Evolutionary conservation across 2,888 invertebrate genomes (phyloP).

Genomic region (Thymelicus acteon): DNA sequence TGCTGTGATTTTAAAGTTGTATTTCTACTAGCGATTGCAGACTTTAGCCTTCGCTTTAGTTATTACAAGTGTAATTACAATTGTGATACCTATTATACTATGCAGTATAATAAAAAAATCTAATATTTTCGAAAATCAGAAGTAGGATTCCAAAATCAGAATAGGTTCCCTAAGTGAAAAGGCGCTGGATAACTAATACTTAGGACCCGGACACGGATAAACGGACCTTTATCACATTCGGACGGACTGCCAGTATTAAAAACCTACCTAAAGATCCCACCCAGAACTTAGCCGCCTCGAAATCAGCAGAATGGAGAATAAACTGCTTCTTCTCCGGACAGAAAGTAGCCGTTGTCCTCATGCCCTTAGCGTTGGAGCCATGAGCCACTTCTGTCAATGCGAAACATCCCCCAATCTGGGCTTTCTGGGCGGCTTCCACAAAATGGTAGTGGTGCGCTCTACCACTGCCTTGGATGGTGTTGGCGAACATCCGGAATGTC

Average conservation of each 20-base stretch:
- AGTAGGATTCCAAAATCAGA: no score
- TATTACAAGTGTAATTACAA: no score
- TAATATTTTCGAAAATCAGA: no score
- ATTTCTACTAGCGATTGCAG: no score
- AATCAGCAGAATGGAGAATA: constrained; percentile 93
- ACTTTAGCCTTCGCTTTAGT: no score
- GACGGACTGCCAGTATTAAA: background rate
- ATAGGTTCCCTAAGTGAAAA: no score
- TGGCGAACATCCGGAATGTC: constrained; percentile 88
- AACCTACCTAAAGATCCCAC: constrained; percentile 88
- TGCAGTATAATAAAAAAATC: no score
- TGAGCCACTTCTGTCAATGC: constrained; percentile 96
- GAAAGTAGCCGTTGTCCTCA: constrained; percentile 94
- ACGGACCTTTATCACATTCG: no score
- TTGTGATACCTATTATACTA: no score
- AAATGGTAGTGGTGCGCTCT: constrained; percentile 85
- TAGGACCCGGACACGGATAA: no score
- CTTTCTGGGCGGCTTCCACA: constrained; percentile 70
- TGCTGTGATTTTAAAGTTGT: no score
- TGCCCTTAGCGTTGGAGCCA: constrained; percentile 94
- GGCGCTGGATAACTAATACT: no score
- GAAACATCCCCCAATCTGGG: constrained; percentile 85
- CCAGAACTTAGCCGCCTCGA: constrained; percentile 97
- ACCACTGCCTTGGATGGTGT: constrained; percentile 87
- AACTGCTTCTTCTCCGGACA: constrained; percentile 90